A percentile compares a stretch with the other conserved stretches of the same genome.
Evolutionary conservation across 2,113 vertebrate genomes (phyloP).

Genomic region (Zapus hudsonius): DNA sequence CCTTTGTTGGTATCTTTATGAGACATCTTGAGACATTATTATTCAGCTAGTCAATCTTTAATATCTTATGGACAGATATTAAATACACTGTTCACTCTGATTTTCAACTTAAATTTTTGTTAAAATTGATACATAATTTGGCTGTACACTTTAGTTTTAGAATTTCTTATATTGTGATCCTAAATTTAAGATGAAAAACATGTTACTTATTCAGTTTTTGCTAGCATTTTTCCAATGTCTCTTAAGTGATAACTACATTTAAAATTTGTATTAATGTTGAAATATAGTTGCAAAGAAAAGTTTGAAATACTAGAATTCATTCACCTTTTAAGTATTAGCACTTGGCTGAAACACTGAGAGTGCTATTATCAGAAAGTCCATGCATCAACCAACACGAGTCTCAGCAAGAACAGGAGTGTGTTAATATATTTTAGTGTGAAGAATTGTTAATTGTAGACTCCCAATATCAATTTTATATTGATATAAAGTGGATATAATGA

Average conservation of each 20-base stretch:
- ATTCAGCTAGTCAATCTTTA: neutral
- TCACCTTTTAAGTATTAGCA: neutral
- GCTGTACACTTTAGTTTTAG: neutral
- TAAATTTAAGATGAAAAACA: neutral
- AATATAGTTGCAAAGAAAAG: neutral
- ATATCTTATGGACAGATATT: neutral
- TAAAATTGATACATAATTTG: neutral
- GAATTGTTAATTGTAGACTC: slow-evolving; percentile 10
- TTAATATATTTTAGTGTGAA: neutral
- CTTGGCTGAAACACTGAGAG: neutral
- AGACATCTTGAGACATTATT: neutral
- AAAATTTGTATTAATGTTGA: neutral
- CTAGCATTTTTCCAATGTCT: neutral
- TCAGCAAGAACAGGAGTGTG: neutral
- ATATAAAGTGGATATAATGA: neutral
- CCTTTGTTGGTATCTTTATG: neutral
- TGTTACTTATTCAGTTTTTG: neutral
- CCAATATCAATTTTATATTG: slow-evolving; percentile 7
- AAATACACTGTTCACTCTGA: neutral
- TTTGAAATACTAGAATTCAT: neutral
- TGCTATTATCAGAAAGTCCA: neutral
- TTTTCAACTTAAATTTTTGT: neutral
- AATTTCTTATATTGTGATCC: neutral
- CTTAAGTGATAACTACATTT: neutral
- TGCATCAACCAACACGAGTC: neutral